These are phyloP conservation scores for Brachyptera risi DNA, from an alignment of 2,888 invertebrate species.

Conservation along the genomic window DNA sequence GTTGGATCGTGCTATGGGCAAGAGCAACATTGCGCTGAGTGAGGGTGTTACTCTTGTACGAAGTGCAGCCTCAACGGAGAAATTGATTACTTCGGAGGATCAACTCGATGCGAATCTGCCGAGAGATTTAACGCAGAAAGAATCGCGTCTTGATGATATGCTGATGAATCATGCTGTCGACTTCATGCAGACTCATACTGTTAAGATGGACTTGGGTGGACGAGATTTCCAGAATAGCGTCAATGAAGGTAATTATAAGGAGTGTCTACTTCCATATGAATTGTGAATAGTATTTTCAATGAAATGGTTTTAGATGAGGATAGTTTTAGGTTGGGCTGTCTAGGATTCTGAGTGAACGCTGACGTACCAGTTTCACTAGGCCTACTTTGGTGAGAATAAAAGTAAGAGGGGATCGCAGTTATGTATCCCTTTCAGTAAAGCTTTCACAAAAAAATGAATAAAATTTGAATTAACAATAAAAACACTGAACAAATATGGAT, in stretches of 20 bases:
- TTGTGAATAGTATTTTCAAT: too few species aligned
- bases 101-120: conserved; percentile 15
- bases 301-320: too few species aligned
- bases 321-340: too few species aligned
- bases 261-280: too few species aligned
- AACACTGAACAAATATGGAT: too few species aligned
- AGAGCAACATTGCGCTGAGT: conserved; percentile 14
- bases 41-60: conserved; percentile 22
- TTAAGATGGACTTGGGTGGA: conserved; percentile 8
- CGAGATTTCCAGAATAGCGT: not conserved
- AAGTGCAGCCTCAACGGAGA: not conserved
- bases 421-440: too few species aligned
- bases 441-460: too few species aligned
- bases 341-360: too few species aligned
- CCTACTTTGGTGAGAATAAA: too few species aligned
- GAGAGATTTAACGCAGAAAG: not conserved
- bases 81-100: conserved; percentile 14
- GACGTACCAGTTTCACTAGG: not conserved
- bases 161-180: conserved; percentile 1
- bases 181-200: conserved; percentile 15
- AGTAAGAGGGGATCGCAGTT: too few species aligned
- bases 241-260: conserved; percentile 6
- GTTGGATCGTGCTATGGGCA: conserved; percentile 13
- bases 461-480: too few species aligned
- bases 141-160: conserved; percentile 17